Percentiles rank a stretch among this genome's conserved stretches.
Evolutionary conservation across 2,888 invertebrate genomes (phyloP).

Genomic region (Slavum lentiscoides): DNA sequence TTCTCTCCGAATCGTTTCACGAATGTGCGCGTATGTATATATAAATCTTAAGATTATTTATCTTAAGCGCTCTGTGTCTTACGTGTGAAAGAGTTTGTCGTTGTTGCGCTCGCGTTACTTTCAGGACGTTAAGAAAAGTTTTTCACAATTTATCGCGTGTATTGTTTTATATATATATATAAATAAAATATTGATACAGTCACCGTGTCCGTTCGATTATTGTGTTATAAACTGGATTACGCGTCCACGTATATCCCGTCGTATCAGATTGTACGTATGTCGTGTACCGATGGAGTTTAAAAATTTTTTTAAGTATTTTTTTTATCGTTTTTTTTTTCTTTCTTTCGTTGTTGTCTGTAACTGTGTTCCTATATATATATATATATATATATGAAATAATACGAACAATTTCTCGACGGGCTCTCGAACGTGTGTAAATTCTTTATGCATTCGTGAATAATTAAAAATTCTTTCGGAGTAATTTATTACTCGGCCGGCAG

Average conservation of each 20-base stretch:
- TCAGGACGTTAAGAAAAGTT: too few species aligned
- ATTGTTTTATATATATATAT: conserved; percentile 1
- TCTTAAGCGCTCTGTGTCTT: too few species aligned
- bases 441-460: conserved; percentile 14
- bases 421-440: not conserved
- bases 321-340: too few species aligned
- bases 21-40: too few species aligned
- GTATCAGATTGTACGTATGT: not conserved
- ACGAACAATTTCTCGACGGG: not conserved
- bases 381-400: too few species aligned
- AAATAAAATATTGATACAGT: conserved; percentile 5
- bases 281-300: not conserved
- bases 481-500: conserved; percentile 27
- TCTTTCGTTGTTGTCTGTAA: too few species aligned
- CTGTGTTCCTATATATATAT: too few species aligned
- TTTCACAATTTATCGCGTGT: not conserved
- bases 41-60: too few species aligned
- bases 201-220: not conserved
- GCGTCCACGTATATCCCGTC: not conserved
- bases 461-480: conserved; percentile 15
- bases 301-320: too few species aligned
- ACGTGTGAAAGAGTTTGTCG: too few species aligned
- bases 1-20: too few species aligned
- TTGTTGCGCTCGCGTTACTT: too few species aligned
- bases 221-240: conserved; percentile 1